phyloP scores from a whole-genome alignment of 2,113 vertebrate genomes.

The Halichoeres trimaculatus region DNA sequence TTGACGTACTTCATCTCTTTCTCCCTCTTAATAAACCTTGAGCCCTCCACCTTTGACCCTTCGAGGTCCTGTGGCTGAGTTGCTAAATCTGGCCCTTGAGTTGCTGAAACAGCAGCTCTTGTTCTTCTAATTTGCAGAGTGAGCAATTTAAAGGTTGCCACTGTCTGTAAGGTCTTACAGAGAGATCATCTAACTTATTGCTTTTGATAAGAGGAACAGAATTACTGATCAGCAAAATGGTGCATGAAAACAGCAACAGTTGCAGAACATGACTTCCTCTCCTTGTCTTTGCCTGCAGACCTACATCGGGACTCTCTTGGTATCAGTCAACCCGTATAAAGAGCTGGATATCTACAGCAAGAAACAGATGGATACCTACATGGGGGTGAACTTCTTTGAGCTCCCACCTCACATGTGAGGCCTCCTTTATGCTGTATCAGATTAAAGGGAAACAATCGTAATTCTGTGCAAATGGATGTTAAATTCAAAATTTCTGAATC shows the following conservation, averaged over 20 bases:
- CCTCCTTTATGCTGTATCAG: not conserved
- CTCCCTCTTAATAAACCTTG: constrained; percentile 44
- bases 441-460: not conserved
- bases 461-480: too few relatives aligned
- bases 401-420: constrained; percentile 97
- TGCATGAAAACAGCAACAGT: constrained; percentile 24
- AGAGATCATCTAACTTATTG: constrained; percentile 56
- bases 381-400: constrained; percentile 97
- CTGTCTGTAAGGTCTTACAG: constrained; percentile 37
- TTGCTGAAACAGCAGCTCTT: constrained; percentile 68
- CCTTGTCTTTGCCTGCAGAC: constrained; percentile 83
- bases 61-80: constrained; percentile 15
- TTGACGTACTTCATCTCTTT: constrained; percentile 6
- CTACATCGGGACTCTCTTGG: constrained; percentile 94
- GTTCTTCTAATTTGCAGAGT: constrained; percentile 47
- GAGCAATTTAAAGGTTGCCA: constrained; percentile 38
- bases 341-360: constrained; percentile 90
- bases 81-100: constrained; percentile 45
- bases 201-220: constrained; percentile 52
- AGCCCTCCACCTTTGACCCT: constrained; percentile 41
- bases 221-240: constrained; percentile 43
- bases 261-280: constrained; percentile 36
- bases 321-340: constrained; percentile 97
- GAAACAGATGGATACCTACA: constrained; percentile 94
- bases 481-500: too few relatives aligned